Base-by-base conservation (phyloP, 2,797 vertebrate genomes). In the Gobionotothen gibberifrons region DNA sequence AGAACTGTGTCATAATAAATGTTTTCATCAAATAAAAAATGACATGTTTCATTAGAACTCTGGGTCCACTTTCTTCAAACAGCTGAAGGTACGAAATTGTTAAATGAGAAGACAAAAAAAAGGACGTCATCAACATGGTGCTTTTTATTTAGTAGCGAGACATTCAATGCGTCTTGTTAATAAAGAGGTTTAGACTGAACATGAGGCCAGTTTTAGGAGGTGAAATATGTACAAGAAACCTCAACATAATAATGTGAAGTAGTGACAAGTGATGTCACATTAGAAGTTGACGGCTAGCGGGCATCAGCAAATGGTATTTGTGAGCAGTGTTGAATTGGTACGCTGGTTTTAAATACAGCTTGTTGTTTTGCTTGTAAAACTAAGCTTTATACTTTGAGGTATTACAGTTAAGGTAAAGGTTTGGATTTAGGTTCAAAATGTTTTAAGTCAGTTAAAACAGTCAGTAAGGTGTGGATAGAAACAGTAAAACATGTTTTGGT, bases 11-110 rank as follows among this genome's bases (percentile, higher is more conserved):
- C 90, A 78, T 93, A 83, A 87, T 94, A 87, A 92, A 90, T 93
- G 90, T 93, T 93, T 89, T 92, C 92, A 92, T 91, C 69, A 83
- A 93, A 93, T 93, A 92, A 92, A 91, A 79, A 85, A 87, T 91
- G 84, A 79, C n/a, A 74, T 84, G 86, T 89, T 88, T 90, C 85
- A 90, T 70, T 74, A 82, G 70, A 53, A 39, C 0, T 3, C 11
- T 3, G 58, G 32, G 42, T 52, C 11, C 12, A 13, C 42, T 40
- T 12, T 47, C 12, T 74, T 75, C 15, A 21, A n/a, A 6, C 52
- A 69, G 17, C 54, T 1, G 21, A 17, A n/a, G 16, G 19, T 16
- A 22, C 29, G 5, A 55, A 8, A 8, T 14, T 29, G 22, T 44
- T 46, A 12, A 51, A 19, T 44, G 16, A 11, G 16, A 46, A 42